Conservation (phyloP, 1,140 invertebrate species). For the Diuraphis noxia region DNA sequence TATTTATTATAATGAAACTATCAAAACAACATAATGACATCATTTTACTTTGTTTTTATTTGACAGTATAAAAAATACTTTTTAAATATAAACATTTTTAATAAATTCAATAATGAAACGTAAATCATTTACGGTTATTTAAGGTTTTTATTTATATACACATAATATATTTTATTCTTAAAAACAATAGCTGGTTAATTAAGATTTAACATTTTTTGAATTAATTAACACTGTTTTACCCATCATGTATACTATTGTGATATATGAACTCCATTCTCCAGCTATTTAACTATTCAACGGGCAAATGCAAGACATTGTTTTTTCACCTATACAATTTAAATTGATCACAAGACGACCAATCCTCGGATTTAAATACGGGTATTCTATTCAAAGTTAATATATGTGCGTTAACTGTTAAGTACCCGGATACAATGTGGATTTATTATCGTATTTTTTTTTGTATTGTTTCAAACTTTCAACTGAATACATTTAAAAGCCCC, state of each 20-base stretch:
- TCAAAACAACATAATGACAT: not conserved
- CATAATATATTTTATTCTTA: not conserved
- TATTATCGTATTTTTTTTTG: not conserved
- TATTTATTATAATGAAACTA: not conserved
- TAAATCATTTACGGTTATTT: not conserved
- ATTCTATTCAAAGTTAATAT: not conserved
- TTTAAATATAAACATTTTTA: not conserved
- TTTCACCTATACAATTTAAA: not conserved
- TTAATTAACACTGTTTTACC: not conserved
- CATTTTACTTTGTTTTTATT: too few relatives aligned
- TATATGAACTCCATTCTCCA: too few relatives aligned
- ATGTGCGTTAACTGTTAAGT: not conserved
- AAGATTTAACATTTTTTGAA: not conserved
- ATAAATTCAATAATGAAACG: not conserved
- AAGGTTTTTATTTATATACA: not conserved
- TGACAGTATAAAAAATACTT: too few relatives aligned
- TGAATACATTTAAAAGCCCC: not conserved
- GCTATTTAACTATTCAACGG: not conserved
- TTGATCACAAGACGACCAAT: not conserved
- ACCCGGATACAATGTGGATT: not conserved
- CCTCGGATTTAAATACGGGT: not conserved
- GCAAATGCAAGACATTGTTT: not conserved
- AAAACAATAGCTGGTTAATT: not conserved
- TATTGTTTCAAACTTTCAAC: constrained; percentile 2
- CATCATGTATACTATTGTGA: not conserved